Conservation (phyloP, 2,113 vertebrate species). For the Myrmophylax atrothorax region DNA sequence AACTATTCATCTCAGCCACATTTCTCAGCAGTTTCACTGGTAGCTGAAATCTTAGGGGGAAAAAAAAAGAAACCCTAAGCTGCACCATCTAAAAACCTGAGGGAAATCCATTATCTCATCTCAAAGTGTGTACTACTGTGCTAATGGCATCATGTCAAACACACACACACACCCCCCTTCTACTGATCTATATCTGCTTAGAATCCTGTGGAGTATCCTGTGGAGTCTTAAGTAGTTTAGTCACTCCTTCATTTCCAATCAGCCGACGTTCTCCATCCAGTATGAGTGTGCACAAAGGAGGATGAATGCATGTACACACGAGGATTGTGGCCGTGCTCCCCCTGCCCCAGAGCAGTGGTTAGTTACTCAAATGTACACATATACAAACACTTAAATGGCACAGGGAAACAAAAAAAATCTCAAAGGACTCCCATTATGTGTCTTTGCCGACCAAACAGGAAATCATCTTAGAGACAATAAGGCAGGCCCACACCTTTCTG, state of each 20-base stretch:
- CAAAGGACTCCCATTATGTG: neutral
- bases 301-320: neutral
- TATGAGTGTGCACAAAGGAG: neutral
- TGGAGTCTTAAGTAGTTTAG: neutral
- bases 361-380: neutral
- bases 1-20: neutral
- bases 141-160: neutral
- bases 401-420: neutral
- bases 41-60: neutral
- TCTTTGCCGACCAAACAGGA: neutral
- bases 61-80: neutral
- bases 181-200: neutral
- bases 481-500: slow-evolving; percentile 76
- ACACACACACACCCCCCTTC: no score
- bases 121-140: neutral
- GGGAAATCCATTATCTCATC: neutral
- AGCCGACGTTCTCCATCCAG: neutral
- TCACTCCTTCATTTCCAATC: neutral
- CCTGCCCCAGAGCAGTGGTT: neutral
- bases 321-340: neutral
- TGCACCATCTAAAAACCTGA: neutral
- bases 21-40: neutral
- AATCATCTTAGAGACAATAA: neutral
- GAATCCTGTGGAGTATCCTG: neutral
- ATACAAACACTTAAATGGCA: neutral